Evolutionary conservation across 2,113 vertebrate genomes (phyloP).

Genomic region (Pelobates fuscus): DNA sequence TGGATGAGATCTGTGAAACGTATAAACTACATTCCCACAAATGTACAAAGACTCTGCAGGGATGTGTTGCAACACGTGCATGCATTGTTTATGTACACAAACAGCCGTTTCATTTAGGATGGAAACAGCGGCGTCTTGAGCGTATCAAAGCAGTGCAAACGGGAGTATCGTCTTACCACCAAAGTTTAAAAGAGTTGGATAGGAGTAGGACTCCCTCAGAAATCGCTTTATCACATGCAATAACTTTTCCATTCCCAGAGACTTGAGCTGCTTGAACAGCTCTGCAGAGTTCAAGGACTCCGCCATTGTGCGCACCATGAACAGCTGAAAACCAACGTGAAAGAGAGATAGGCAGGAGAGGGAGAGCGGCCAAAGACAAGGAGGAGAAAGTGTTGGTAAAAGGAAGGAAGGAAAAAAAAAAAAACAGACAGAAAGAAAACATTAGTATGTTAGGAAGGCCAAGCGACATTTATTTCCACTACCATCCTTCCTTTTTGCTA

Average conservation of each 20-base stretch:
- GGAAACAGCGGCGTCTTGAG: conserved; percentile 55
- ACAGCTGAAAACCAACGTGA: conserved; percentile 80
- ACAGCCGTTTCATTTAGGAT: conserved; percentile 38
- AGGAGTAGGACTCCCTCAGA: conserved; percentile 81
- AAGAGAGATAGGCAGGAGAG: conserved; percentile 57
- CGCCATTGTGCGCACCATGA: conserved; percentile 82
- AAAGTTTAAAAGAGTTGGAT: conserved; percentile 80
- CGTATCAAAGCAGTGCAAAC: conserved; percentile 58
- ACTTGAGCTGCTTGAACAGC: conserved; percentile 80
- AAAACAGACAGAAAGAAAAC: conserved; percentile 46
- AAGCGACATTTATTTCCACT: conserved; percentile 31
- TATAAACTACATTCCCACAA: no score
- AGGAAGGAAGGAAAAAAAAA: conserved; percentile 54
- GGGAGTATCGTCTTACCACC: conserved; percentile 78
- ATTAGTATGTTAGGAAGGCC: conserved; percentile 66
- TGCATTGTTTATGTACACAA: conserved; percentile 37
- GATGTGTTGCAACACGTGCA: not conserved
- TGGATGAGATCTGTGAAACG: not conserved
- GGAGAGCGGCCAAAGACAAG: conserved; percentile 9
- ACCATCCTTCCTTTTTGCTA: no score
- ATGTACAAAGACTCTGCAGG: no score
- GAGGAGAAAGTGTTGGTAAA: conserved; percentile 66
- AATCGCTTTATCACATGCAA: conserved; percentile 82
- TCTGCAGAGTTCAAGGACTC: conserved; percentile 80
- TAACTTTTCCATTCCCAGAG: conserved; percentile 80